Conservation (phyloP, 1,140 invertebrate species). For the Armadillidium nasatum region DNA sequence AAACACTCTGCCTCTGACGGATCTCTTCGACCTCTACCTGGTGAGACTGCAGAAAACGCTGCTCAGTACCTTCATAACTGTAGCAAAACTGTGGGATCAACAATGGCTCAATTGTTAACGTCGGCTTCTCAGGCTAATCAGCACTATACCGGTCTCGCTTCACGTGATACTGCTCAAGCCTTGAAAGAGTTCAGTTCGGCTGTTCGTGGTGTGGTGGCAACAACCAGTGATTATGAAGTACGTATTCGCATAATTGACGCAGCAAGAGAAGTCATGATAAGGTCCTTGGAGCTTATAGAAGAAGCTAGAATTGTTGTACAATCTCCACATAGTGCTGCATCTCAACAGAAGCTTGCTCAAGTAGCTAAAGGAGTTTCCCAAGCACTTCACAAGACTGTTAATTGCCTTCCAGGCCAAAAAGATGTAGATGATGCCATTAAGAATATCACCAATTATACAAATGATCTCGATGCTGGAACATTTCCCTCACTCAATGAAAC, state of each 20-base stretch:
- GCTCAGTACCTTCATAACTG: conserved; percentile 65
- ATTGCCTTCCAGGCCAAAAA: conserved; percentile 78
- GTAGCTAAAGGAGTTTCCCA: conserved; percentile 58
- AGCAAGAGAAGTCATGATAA: conserved; percentile 63
- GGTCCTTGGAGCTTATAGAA: conserved; percentile 39
- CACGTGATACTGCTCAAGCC: conserved; percentile 70
- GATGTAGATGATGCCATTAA: conserved; percentile 82
- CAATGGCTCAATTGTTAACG: conserved; percentile 75
- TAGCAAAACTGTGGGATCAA: conserved; percentile 61
- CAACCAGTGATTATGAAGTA: conserved; percentile 59
- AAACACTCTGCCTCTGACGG: conserved; percentile 65
- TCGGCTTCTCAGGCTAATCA: conserved; percentile 79
- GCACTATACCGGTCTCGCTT: conserved; percentile 74
- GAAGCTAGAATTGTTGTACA: conserved; percentile 40
- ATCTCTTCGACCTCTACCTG: conserved; percentile 73
- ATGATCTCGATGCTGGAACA: conserved; percentile 64
- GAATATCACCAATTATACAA: conserved; percentile 69
- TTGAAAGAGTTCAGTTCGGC: conserved; percentile 65
- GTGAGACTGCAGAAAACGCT: conserved; percentile 74
- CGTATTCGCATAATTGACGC: conserved; percentile 64
- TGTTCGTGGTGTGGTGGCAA: conserved; percentile 67
- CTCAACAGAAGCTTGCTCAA: conserved; percentile 40
- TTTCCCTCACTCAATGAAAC: conserved; percentile 66
- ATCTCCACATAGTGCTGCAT: conserved; percentile 29
- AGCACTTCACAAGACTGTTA: conserved; percentile 60